Evolutionary conservation across 2,113 vertebrate genomes (phyloP).

Genomic region (Triplophysa siluroides): DNA sequence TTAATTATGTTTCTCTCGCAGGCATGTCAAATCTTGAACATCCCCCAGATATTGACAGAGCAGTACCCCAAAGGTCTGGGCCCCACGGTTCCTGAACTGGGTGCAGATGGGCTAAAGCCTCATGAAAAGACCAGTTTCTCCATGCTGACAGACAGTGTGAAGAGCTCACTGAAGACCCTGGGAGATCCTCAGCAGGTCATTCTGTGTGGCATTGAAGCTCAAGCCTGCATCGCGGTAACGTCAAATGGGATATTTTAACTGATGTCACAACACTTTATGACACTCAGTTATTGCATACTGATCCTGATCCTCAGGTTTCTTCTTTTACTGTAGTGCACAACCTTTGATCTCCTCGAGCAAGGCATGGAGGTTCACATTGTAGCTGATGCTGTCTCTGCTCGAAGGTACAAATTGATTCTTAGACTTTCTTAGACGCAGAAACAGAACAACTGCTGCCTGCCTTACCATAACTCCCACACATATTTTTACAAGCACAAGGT

Average conservation of each 20-base stretch:
- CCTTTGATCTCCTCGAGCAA: constrained; percentile 81
- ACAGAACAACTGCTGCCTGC: background rate
- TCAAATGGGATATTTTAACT: background rate
- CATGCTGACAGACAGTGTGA: constrained; percentile 80
- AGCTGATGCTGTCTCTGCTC: constrained; percentile 86
- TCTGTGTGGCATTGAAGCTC: constrained; percentile 86
- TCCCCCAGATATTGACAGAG: constrained; percentile 81
- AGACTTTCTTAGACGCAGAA: background rate
- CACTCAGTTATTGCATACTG: background rate
- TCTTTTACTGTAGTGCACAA: constrained; percentile 74
- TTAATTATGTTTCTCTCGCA: constrained; percentile 45
- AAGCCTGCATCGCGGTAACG: constrained; percentile 84
- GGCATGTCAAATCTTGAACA: constrained; percentile 76
- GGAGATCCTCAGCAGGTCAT: constrained; percentile 76
- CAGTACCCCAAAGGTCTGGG: constrained; percentile 88
- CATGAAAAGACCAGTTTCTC: constrained; percentile 83
- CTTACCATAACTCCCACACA: background rate
- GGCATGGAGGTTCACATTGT: constrained; percentile 88
- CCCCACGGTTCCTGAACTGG: constrained; percentile 84
- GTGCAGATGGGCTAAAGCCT: constrained; percentile 71
- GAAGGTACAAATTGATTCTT: constrained; percentile 71
- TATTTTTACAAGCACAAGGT: constrained; percentile 8
- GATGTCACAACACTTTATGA: background rate
- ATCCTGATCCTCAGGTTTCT: background rate
- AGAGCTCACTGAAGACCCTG: constrained; percentile 70